Conservation (phyloP, 2,888 invertebrate genomes). For the Mimachlamys varia region DNA sequence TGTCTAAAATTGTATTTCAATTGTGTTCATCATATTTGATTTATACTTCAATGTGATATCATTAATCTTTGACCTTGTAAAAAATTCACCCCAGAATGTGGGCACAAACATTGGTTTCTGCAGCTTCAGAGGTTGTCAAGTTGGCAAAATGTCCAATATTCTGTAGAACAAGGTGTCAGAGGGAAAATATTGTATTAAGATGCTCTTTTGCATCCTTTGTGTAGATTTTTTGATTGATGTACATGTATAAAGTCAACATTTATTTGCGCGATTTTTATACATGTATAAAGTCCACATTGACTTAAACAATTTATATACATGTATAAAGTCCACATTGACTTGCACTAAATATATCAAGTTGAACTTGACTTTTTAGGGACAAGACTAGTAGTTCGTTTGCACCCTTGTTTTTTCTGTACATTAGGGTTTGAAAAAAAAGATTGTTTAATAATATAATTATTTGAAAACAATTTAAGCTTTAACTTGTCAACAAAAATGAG, state of each 20-base stretch:
- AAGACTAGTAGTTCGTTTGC: not conserved
- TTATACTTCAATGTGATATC: slow-evolving; percentile 17
- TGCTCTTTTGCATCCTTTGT: not conserved
- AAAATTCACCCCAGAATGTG: not conserved
- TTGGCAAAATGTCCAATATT: not conserved
- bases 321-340: slow-evolving; percentile 29
- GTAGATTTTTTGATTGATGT: slow-evolving; percentile 3
- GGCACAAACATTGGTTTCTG: not conserved
- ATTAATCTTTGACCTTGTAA: not conserved
- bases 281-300: too few relatives aligned
- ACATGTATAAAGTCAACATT: not conserved
- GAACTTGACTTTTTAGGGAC: not conserved
- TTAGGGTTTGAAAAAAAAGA: not conserved
- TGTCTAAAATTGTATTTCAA: not conserved
- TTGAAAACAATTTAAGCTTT: not conserved
- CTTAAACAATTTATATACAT: not conserved
- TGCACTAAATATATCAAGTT: not conserved
- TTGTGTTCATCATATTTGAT: slow-evolving; percentile 21
- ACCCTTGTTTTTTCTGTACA: not conserved
- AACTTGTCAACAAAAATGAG: not conserved
- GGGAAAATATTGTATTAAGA: not conserved
- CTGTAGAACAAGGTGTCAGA: slow-evolving; percentile 20
- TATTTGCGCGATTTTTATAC: too few relatives aligned
- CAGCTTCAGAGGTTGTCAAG: not conserved
- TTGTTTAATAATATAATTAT: not conserved